These are phyloP conservation scores for Temnothorax ravouxi DNA, from an alignment of 2,888 invertebrate species.

Conservation along the genomic window DNA sequence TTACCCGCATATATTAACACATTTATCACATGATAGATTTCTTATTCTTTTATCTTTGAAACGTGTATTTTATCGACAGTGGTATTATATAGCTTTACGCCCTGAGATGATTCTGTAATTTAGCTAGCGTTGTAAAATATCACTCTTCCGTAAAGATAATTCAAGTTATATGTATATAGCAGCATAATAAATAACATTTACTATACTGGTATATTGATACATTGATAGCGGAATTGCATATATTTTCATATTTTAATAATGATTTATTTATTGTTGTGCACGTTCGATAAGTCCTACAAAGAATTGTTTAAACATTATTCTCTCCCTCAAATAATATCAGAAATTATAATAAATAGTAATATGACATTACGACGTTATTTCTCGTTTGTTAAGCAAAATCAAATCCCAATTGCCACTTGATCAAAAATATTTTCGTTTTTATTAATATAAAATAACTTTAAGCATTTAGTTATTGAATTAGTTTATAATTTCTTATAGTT, in stretches of 20 bases:
- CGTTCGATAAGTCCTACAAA: not conserved
- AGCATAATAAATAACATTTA: not conserved
- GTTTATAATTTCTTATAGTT: not conserved
- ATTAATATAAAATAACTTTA: not conserved
- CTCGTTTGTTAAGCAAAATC: not conserved
- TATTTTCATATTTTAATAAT: not conserved
- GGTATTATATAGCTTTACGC: not conserved
- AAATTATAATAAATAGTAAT: slow-evolving; percentile 2
- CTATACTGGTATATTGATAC: not conserved
- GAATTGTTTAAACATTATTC: not conserved
- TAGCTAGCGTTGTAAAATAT: not conserved
- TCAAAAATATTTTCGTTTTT: not conserved
- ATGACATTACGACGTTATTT: not conserved
- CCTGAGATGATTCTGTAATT: not conserved
- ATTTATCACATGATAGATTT: slow-evolving; percentile 4
- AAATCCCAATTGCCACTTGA: not conserved
- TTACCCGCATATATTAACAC: slow-evolving; percentile 6
- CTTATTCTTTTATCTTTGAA: not conserved
- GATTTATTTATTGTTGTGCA: slow-evolving; percentile 4
- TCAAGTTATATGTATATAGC: not conserved
- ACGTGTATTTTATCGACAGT: not conserved
- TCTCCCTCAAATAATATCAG: not conserved
- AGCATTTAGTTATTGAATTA: not conserved
- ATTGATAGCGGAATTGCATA: not conserved
- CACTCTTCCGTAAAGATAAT: not conserved